phyloP scores from a whole-genome alignment of 2,797 vertebrate genomes.

The Fistularia commersonii region DNA sequence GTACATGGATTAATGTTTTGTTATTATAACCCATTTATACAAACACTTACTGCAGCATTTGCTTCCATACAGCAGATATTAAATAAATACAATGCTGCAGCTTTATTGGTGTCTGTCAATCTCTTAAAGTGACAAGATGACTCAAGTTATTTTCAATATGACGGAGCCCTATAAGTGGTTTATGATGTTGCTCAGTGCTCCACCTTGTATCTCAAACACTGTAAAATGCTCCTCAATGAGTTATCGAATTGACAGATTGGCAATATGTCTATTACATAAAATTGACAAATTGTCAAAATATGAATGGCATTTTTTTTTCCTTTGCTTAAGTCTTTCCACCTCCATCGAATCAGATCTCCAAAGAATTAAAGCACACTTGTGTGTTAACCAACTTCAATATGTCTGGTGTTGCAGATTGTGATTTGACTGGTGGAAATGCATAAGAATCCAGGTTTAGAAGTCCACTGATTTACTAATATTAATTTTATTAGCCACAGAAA shows the following conservation, averaged over 20 bases:
- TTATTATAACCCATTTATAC: constrained; percentile 14
- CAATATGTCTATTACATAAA: no score
- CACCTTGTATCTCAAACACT: background rate
- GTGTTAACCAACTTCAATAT: no score
- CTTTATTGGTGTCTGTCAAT: background rate
- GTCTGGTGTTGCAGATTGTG: background rate
- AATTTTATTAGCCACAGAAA: no score
- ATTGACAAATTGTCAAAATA: background rate
- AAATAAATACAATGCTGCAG: background rate
- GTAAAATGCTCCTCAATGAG: constrained; percentile 7
- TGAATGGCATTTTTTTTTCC: no score
- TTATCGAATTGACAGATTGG: no score
- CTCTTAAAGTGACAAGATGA: constrained; percentile 4
- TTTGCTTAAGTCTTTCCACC: background rate
- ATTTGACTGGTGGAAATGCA: no score
- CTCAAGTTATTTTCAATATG: constrained; percentile 2
- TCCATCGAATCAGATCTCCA: constrained; percentile 5
- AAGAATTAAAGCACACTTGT: background rate
- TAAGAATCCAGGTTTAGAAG: no score
- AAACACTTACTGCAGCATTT: background rate
- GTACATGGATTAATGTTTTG: constrained; percentile 7
- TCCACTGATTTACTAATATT: no score
- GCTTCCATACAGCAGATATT: background rate
- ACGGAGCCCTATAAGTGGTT: constrained; percentile 10
- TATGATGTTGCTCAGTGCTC: constrained; percentile 6